These are phyloP conservation scores for Myrmecobius fasciatus DNA, from an alignment of 2,113 vertebrate species.

Conservation along the genomic window DNA sequence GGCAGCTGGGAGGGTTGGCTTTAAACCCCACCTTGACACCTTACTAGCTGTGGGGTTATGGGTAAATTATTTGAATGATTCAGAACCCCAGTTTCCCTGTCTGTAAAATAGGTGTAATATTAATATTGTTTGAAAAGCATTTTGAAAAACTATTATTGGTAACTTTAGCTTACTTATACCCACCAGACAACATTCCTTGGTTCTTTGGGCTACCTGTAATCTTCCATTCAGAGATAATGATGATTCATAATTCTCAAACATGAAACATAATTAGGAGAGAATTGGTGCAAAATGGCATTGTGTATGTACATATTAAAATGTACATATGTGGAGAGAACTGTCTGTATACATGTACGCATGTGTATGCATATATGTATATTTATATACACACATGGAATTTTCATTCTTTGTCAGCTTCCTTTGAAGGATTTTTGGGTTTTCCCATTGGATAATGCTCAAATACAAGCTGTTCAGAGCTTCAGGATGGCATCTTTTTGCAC, in stretches of 20 bases:
- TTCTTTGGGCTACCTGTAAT: not conserved
- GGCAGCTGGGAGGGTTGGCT: not conserved
- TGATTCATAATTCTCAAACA: not conserved
- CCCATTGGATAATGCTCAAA: too few relatives aligned
- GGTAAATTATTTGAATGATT: not conserved
- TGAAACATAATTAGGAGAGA: not conserved
- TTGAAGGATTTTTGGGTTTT: too few relatives aligned
- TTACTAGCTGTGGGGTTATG: too few relatives aligned
- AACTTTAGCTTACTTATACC: not conserved
- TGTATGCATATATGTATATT: not conserved
- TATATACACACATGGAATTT: not conserved
- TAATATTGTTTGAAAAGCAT: too few relatives aligned
- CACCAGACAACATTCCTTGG: not conserved
- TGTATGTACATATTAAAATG: not conserved
- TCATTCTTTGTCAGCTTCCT: too few relatives aligned
- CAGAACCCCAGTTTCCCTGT: not conserved
- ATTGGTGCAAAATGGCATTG: not conserved
- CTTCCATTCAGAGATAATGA: not conserved
- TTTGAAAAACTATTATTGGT: not conserved
- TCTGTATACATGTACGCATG: not conserved
- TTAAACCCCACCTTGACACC: not conserved
- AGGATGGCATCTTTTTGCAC: too few relatives aligned
- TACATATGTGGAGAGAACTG: conserved; percentile 3
- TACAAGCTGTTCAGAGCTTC: too few relatives aligned
- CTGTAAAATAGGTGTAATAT: too few relatives aligned